Evolutionary conservation across 2,797 vertebrate species (phyloP).

Genomic region (Acanthiza pusilla): DNA sequence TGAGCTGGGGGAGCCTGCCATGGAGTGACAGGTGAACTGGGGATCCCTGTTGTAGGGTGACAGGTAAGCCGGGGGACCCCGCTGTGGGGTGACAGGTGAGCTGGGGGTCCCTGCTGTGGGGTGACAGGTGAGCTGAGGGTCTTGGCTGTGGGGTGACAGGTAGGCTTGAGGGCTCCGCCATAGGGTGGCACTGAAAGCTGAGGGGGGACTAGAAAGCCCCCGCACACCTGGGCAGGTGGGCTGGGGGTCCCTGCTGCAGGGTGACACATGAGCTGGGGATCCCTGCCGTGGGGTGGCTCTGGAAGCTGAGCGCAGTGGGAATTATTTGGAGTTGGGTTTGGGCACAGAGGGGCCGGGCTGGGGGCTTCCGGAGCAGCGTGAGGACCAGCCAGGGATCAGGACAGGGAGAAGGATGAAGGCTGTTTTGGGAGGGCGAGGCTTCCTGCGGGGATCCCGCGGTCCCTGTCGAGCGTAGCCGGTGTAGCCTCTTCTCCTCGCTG

Average conservation of each 20-base stretch:
- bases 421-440: not conserved
- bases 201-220: not conserved
- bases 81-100: accelerated
- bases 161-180: not conserved
- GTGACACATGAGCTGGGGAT: not conserved
- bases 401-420: no score
- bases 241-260: not conserved
- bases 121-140: accelerated
- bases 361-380: not conserved
- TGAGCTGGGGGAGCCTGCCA: accelerated
- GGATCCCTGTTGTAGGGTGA: accelerated
- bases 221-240: not conserved
- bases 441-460: not conserved
- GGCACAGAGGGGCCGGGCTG: not conserved
- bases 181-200: not conserved
- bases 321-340: not conserved
- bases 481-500: not conserved
- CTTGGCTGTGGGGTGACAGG: accelerated
- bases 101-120: accelerated
- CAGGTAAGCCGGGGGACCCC: accelerated
- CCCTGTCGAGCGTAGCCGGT: not conserved
- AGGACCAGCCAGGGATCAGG: not conserved
- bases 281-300: not conserved
- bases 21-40: not conserved
- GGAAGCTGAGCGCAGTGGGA: not conserved